A percentile compares a stretch with the other conserved stretches of the same genome.
Evolutionary conservation across 2,113 vertebrate genomes (phyloP).

Genomic region (Caranx ignobilis): DNA sequence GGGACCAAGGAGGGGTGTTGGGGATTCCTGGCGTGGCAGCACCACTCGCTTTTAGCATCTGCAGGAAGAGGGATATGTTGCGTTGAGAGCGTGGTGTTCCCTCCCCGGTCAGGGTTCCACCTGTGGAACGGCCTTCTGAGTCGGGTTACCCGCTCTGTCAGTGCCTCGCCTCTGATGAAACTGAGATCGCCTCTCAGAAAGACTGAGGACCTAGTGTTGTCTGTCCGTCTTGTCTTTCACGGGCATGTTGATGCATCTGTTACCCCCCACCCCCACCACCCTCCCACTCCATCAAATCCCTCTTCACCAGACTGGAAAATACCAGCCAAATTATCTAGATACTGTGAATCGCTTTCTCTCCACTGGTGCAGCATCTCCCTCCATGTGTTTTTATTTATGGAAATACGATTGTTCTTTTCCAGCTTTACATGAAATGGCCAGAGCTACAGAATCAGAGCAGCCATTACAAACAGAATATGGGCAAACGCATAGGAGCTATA

Average conservation of each 20-base stretch:
- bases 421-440: slow-evolving; percentile 8
- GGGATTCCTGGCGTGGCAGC: slow-evolving; percentile 61
- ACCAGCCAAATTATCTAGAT: slow-evolving; percentile 50
- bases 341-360: slow-evolving; percentile 44
- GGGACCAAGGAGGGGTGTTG: slow-evolving; percentile 44
- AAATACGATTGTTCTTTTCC: slow-evolving; percentile 19
- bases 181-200: slow-evolving; percentile 45
- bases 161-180: slow-evolving; percentile 56
- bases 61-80: slow-evolving; percentile 54
- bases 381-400: slow-evolving; percentile 45
- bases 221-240: slow-evolving; percentile 64
- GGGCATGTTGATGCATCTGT: slow-evolving; percentile 68
- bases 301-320: slow-evolving; percentile 53
- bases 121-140: slow-evolving; percentile 56
- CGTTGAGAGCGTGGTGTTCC: slow-evolving; percentile 43
- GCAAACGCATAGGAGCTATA: slow-evolving; percentile 24
- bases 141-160: slow-evolving; percentile 71
- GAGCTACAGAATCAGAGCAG: slow-evolving; percentile 25
- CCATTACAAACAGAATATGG: slow-evolving; percentile 37
- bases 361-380: not conserved
- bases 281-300: not conserved
- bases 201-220: slow-evolving; percentile 66
- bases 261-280: not conserved
- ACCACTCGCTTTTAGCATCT: slow-evolving; percentile 58
- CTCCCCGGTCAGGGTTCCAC: slow-evolving; percentile 59